Percentiles rank a stretch among this genome's conserved stretches.
Conservation (phyloP, 2,888 invertebrate genomes). For the Chalcis sispes region DNA sequence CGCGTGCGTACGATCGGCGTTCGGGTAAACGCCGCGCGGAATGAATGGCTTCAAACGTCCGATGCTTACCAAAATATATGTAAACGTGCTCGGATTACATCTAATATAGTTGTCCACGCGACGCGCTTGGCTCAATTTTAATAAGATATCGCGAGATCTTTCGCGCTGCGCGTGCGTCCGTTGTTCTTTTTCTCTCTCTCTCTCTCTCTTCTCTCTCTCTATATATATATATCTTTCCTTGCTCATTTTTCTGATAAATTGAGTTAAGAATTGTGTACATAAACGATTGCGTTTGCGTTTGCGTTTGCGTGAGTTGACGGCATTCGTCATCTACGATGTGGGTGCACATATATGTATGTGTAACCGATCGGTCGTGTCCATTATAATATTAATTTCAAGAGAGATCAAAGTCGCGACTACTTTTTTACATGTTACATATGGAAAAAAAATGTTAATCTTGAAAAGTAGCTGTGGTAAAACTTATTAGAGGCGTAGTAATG, state of each 20-base stretch:
- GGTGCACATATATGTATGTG: not conserved
- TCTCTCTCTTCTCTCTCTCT: not conserved
- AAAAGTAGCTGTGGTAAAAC: slow-evolving; percentile 31
- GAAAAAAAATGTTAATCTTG: slow-evolving; percentile 37
- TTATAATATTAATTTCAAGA: slow-evolving; percentile 48
- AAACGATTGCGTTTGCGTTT: slow-evolving; percentile 4
- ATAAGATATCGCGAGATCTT: slow-evolving; percentile 30
- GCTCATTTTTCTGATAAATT: slow-evolving; percentile 52
- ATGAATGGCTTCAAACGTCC: not conserved
- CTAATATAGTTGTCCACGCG: no score
- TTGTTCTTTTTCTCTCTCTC: not conserved
- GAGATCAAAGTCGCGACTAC: slow-evolving; percentile 23
- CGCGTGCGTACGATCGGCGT: not conserved
- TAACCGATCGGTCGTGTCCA: slow-evolving; percentile 30
- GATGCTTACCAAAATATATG: slow-evolving; percentile 16
- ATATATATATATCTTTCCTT: no score
- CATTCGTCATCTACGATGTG: slow-evolving; percentile 41
- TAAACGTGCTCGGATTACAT: no score
- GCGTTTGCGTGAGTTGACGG: slow-evolving; percentile 32
- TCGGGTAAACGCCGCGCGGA: not conserved
- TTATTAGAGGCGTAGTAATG: not conserved
- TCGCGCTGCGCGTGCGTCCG: slow-evolving; percentile 20
- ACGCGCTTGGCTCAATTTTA: slow-evolving; percentile 28
- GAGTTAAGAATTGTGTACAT: no score
- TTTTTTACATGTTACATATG: not conserved